phyloP scores from a whole-genome alignment of 1,140 invertebrate species.

The Cyclargus thomasi region DNA sequence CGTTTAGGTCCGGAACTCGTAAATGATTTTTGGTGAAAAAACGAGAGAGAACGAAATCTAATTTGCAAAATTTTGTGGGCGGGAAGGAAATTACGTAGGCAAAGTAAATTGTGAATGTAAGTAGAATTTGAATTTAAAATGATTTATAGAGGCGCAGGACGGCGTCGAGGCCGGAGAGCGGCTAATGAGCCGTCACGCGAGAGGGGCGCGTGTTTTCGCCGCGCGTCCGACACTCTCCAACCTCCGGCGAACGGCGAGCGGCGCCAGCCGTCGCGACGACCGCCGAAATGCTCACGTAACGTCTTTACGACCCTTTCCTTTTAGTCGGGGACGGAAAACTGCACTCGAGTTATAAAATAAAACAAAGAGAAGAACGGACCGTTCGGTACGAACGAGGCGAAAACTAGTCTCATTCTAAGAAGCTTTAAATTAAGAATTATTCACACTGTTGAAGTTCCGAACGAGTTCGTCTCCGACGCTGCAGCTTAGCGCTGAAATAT shows the following conservation, averaged over 20 bases:
- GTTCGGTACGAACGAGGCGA: constrained; percentile 14
- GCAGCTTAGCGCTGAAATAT: constrained; percentile 70
- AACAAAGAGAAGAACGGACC: background rate
- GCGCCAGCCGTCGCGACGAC: constrained; percentile 38
- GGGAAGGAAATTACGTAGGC: constrained; percentile 65
- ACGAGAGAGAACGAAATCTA: constrained; percentile 60
- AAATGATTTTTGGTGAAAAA: constrained; percentile 56
- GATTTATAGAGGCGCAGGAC: constrained; percentile 71
- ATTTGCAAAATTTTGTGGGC: constrained; percentile 68
- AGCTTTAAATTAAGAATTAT: constrained; percentile 63
- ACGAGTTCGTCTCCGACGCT: constrained; percentile 57
- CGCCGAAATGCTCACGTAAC: constrained; percentile 35
- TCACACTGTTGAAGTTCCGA: constrained; percentile 56
- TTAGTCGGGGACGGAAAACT: constrained; percentile 2
- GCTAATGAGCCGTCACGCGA: constrained; percentile 72
- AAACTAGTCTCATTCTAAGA: constrained; percentile 26
- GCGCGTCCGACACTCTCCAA: constrained; percentile 46
- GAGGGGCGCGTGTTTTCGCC: constrained; percentile 65
- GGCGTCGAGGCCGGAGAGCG: constrained; percentile 69
- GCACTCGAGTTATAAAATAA: background rate
- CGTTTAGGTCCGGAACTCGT: constrained; percentile 34
- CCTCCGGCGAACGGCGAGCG: constrained; percentile 35
- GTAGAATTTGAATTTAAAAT: constrained; percentile 75
- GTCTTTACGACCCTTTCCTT: constrained; percentile 18
- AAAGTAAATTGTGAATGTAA: constrained; percentile 72